Conservation (phyloP, 2,888 invertebrate species). For the Orthosia cruda region DNA sequence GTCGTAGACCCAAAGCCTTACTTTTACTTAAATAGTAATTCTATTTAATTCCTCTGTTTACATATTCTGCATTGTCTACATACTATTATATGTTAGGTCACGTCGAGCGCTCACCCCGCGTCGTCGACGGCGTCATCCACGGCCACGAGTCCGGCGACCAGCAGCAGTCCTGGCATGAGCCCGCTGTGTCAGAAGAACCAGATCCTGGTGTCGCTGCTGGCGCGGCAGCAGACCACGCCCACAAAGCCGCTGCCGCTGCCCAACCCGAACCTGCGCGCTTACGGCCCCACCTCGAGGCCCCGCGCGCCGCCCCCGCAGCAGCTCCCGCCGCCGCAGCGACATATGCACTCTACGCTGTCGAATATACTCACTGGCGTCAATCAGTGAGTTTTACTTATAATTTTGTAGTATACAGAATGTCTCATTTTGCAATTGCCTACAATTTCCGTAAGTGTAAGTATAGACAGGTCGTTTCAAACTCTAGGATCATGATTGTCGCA, state of each 20-base stretch:
- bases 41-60: background rate
- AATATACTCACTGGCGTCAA: conserved; percentile 78
- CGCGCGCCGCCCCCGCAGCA: conserved; percentile 77
- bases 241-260: conserved; percentile 94
- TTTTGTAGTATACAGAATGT: background rate
- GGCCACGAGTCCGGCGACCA: conserved; percentile 63
- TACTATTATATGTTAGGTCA: conserved; percentile 84
- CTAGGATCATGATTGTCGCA: background rate
- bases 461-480: background rate
- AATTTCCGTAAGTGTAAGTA: too few species aligned
- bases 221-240: conserved; percentile 94
- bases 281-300: conserved; percentile 75
- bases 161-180: conserved; percentile 87
- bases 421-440: background rate
- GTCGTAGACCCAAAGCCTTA: too few species aligned
- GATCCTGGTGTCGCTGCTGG: conserved; percentile 96
- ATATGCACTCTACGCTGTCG: conserved; percentile 78
- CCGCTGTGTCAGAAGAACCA: conserved; percentile 96
- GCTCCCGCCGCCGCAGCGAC: conserved; percentile 75
- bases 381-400: conserved; percentile 66
- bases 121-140: conserved; percentile 84
- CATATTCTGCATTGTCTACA: background rate
- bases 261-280: conserved; percentile 92
- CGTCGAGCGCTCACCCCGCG: conserved; percentile 90
- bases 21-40: too few species aligned